Evolutionary conservation across 2,888 invertebrate species (phyloP), one percentile per base, ranked within the genome.

Genomic region (Adineta ricciae): DNA sequence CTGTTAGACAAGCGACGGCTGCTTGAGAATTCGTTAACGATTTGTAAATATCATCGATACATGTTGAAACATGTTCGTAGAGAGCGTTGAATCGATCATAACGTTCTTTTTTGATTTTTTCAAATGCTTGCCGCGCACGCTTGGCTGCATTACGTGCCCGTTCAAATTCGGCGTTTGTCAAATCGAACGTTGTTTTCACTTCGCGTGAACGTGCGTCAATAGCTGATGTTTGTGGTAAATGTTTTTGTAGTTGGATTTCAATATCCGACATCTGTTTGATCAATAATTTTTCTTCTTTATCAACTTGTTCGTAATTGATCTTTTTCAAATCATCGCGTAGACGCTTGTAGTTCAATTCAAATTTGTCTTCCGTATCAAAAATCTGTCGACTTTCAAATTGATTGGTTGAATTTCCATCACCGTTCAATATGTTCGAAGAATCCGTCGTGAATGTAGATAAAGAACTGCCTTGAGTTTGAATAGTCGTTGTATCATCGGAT

Each of bases 31-130:
- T 94, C 0, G 96, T 95, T 87, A 97, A 91, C 83, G 95, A 95
- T 93, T 99, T 99, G 90, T 99, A 99, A 89, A 99, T 97, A 85
- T 95, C 94, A 91, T 99, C 99, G 87, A 99, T 99, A 89, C 95
- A 95, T 88, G 96, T 96, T 0, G 97, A 94, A 24, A 99, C 97
- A 89, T 98, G 97, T 88, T 97, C 97, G 90, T 98, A 98, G 90
- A 98, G 99, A 84, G 94, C 93, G 90, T 95, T 95, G 90, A 99
- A 99, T 88, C 94, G 93, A 88, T 96, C 95, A 88, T 95, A 95
- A 32, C 97, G 93, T 89, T 96, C 96, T 89, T 96, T 96, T 89
- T 97, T 96, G 5, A 97, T 94, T 91, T 94, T 94, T 89, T 99
- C 98, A 90, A 98, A 99, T 21, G 94, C 94, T 1, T 94, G 93